These are phyloP conservation scores for Ceriagrion tenellum DNA, from an alignment of 2,888 invertebrate species.

Conservation along the genomic window DNA sequence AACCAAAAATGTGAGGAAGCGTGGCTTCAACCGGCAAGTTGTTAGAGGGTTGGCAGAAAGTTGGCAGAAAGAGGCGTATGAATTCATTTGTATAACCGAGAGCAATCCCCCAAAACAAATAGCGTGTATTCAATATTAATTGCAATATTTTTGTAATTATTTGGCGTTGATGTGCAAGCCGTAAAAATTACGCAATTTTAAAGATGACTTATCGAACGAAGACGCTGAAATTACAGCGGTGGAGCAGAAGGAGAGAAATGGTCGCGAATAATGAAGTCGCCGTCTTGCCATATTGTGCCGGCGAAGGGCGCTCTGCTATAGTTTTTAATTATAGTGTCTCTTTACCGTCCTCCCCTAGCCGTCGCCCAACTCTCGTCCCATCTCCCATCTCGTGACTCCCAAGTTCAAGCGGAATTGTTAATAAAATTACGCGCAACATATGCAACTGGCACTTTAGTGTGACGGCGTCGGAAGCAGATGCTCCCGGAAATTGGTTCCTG, in stretches of 20 bases:
- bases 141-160: no score
- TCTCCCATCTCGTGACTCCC: background rate
- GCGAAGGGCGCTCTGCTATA: background rate
- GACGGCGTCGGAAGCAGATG: background rate
- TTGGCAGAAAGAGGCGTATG: no score
- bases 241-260: background rate
- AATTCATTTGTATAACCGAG: no score
- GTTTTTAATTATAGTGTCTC: background rate
- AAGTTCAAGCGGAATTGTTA: background rate
- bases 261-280: background rate
- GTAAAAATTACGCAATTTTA: background rate
- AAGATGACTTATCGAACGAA: background rate
- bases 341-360: background rate
- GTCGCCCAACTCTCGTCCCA: background rate
- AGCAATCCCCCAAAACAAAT: no score
- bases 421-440: background rate
- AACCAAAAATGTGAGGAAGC: no score
- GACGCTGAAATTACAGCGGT: background rate
- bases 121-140: no score
- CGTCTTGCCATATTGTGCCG: background rate
- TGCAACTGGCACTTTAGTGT: background rate
- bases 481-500: slow-evolving; percentile 7
- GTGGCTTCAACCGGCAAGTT: no score
- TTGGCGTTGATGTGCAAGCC: no score
- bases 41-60: no score